Evolutionary conservation across 2,113 vertebrate genomes (phyloP).

Genomic region (Ariopsis seemanni): DNA sequence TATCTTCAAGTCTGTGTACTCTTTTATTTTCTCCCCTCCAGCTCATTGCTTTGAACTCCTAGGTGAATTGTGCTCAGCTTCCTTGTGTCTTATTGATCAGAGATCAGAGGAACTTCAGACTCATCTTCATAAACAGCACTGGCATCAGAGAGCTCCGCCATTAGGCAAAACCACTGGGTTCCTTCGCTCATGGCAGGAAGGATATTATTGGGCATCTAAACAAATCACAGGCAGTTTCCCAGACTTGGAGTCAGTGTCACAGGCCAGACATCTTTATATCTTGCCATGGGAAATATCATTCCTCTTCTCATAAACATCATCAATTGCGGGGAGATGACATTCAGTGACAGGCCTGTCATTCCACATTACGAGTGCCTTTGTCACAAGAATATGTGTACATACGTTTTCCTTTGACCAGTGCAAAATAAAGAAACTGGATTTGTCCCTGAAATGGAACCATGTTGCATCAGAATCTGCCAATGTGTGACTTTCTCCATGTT

Average conservation of each 20-base stretch:
- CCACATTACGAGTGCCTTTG: conserved; percentile 18
- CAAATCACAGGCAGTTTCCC: not conserved
- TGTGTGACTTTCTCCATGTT: conserved; percentile 18
- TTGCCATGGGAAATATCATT: conserved; percentile 4
- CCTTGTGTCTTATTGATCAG: conserved; percentile 11
- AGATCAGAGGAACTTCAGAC: not conserved
- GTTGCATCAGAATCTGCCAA: not conserved
- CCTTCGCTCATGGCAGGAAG: not conserved
- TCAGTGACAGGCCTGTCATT: conserved; percentile 36
- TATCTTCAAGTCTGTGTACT: not conserved
- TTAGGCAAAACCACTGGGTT: not conserved
- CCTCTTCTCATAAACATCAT: not conserved
- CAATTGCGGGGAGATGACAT: conserved; percentile 13
- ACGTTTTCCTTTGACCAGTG: not conserved
- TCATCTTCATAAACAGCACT: not conserved
- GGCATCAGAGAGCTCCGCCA: not conserved
- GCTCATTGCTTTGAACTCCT: conserved; percentile 22
- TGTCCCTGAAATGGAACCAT: conserved; percentile 21
- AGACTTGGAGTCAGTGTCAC: not conserved
- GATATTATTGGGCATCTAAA: not conserved
- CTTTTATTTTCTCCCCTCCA: conserved; percentile 9
- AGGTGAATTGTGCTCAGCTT: conserved; percentile 19
- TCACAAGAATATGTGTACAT: not conserved
- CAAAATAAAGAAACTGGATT: not conserved
- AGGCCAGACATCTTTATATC: not conserved